Evolutionary conservation across 2,113 vertebrate species (phyloP), one percentile per base, ranked within the genome.

Genomic region (Alexandromys fortis): DNA sequence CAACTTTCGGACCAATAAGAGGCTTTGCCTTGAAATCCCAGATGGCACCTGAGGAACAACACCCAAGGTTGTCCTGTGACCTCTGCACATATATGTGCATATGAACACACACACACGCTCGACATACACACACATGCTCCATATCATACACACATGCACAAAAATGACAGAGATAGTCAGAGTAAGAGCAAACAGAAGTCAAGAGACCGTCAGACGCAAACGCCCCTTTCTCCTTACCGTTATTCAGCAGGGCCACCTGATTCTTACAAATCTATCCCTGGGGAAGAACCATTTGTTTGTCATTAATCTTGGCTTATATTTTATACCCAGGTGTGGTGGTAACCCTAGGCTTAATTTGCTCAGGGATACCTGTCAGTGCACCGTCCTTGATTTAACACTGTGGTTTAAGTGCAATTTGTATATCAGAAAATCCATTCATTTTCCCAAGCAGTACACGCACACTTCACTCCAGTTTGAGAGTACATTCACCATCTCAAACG

Each of bases 281-380:
- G 45, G 14, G 33, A 63, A 49, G 45, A 77, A 49, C 0, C 5
- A 5, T 33, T 49, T 5, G 7, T 42, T 61, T 65, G 70, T 79
- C 45, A 28, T 42, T 12, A 7, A 79, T 65, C 38, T 13, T 65
- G 70, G 7, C 81, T 86, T 30, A 12, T 26, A 30, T 42, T 45
- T 16, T 14, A 11, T 5, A 30, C 8, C 1, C 26, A 9, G 14
- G 0, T 35, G 3, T 38, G 21, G 65, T 14, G 5, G 7, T 14
- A 11, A 3, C 13, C 73, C 10, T 58, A 38, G n/a, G 45, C 5
- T 28, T 42, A 7, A 68, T 70, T 81, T 88, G 28, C 3, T 35
- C 47, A 7, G 14, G 47, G 4, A 24, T 8, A 22, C 30, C 13
- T 35, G 14, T 65, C 85, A 17, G 13, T 28, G 28, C 55, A 6